These are phyloP conservation scores for Ceriagrion tenellum DNA, from an alignment of 2,888 invertebrate genomes.

Conservation along the genomic window DNA sequence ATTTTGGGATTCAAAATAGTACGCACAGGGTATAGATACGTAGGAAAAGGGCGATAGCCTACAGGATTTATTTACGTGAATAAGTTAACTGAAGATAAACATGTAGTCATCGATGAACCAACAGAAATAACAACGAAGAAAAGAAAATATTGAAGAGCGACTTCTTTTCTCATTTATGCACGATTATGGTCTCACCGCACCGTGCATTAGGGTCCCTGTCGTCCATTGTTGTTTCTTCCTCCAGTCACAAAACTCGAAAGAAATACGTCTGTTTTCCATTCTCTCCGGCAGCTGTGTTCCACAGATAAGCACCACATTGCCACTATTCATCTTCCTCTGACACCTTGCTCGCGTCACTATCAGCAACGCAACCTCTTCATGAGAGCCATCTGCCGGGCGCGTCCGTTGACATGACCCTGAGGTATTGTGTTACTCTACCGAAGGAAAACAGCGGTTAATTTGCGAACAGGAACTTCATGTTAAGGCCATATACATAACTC, in stretches of 20 bases:
- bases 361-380: neutral
- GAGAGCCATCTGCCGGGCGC: conserved; percentile 16
- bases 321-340: conserved; percentile 24
- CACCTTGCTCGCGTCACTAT: conserved; percentile 49
- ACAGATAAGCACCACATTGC: conserved; percentile 43
- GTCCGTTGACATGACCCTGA: neutral
- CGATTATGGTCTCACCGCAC: too few species aligned
- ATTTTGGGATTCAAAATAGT: too few species aligned
- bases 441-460: neutral
- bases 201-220: too few species aligned
- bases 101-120: too few species aligned
- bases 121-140: too few species aligned
- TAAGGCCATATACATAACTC: too few species aligned
- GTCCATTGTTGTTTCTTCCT: neutral
- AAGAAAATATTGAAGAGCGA: too few species aligned
- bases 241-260: neutral
- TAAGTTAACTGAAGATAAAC: too few species aligned
- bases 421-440: neutral
- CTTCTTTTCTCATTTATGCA: too few species aligned
- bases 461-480: neutral
- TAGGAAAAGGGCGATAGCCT: too few species aligned
- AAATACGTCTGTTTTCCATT: conserved; percentile 2
- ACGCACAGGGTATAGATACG: too few species aligned
- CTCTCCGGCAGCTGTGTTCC: neutral
- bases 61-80: too few species aligned